Base-by-base conservation (phyloP, 2,888 invertebrate genomes). In the Pelosia muscerda region DNA sequence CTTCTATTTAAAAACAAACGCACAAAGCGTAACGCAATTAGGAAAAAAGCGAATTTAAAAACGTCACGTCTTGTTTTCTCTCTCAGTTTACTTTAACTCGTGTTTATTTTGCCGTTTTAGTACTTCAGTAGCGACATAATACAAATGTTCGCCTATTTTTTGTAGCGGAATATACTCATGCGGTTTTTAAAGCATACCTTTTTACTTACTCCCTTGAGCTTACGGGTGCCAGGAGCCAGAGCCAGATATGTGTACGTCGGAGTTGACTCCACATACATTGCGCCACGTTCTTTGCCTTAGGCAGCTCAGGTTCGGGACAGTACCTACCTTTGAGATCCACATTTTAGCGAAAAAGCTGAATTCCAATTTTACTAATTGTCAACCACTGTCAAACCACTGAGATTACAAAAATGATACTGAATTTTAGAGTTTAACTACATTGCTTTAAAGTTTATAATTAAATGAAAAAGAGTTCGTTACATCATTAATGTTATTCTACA, bases 21-120 rank as follows among this genome's bases (percentile, higher is more conserved):
- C 26, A 65, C 23, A 31, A 53, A 34, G 26, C 49, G 38, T 1
- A 42, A 34, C n/a, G 15, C n/a, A 56, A 63, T 49, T 49, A 65
- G 8, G 5, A 25, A 49, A 56, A 34, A 25, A n/a, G 8, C n/a
- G 19, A 63, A 54, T 23, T 56, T 26, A 38, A 38, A 63, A 53
- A 59, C 22, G n/a, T 54, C 53, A 55, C 10, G 28, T 13, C 22
- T 63, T 19, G 8, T 11, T 28, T 19, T 31, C 23, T 19, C 23
- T 23, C n/a, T 54, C n/a, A n/a, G 22, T 19, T 19, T 63, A 22
- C 25, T 60, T 25, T 60, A n/a, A 2, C 13, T n/a, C 23, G 42
- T n/a, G 3, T 8, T 59, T 38, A 11, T 38, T 42, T 42, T 19
- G 15, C 9, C 15, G 15, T 42, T n/a, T 60, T 66, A 38, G 38